Base-by-base conservation (phyloP, 2,113 vertebrate species). In the Petrocephalus microphthalmus region DNA sequence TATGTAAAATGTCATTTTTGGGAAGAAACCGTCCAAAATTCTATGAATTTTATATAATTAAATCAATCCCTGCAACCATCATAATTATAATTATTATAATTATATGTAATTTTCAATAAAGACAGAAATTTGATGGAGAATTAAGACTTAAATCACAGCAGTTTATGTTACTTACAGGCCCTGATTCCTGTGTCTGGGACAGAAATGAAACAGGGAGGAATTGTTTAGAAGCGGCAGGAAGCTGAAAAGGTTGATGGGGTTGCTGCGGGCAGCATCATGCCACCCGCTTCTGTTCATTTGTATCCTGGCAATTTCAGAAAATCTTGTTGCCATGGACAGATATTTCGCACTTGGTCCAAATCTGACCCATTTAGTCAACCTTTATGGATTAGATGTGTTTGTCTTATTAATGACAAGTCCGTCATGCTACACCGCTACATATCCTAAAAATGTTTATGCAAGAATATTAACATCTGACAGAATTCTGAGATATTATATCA, bases 281-380 rank as follows among this genome's bases (percentile, higher is more conserved):
- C 71, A 78, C 71, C 71, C 37, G 29, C 17, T 42, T 78, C 71
- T 78, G 17, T 33, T 78, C 15, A 78, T 78, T 78, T 78, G 33
- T 78, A 78, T 42, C 71, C 25, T 78, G 71, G 15, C 71, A 42
- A 42, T 78, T 78, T 78, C 33, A 78, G 1, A 19, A 78, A 13
- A 42, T 78, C 71, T 78, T 78, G 33, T 78, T 78, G 29, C 71
- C 71, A 78, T 78, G 71, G 71, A 78, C 71, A 78, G 25, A 67
- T 78, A 19, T 78, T 78, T 78, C 33, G 4, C 29, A 74, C 15
- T 74, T 29, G 33, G 25, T 71, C 64, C 25, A 71, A 71, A 71
- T 71, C 67, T 71, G 33, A 15, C 67, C 67, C 67, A 19, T 74
- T 37, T 74, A 74, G 67, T 74, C 29, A 74, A 19, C 29, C 33